These are phyloP conservation scores for Carettochelys insculpta DNA, from an alignment of 2,113 vertebrate species.

Conservation along the genomic window DNA sequence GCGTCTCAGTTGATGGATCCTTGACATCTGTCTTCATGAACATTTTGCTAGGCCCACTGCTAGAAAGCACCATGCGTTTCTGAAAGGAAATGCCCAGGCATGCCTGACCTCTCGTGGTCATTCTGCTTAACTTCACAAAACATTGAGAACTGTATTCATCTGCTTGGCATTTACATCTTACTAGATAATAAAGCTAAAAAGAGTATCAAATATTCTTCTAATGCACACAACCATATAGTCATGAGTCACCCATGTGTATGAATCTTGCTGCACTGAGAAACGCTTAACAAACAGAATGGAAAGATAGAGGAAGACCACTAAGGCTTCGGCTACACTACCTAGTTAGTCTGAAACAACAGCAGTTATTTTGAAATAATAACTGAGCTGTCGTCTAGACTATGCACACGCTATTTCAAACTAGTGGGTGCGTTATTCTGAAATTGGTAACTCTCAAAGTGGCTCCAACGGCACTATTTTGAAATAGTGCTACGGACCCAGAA, in stretches of 20 bases:
- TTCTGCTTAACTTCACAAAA: background rate
- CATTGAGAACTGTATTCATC: background rate
- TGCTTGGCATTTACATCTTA: background rate
- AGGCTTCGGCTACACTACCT: no score
- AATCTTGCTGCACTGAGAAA: background rate
- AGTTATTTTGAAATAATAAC: no score
- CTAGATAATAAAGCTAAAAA: background rate
- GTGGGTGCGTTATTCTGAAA: no score
- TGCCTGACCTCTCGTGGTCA: background rate
- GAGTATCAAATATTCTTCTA: background rate
- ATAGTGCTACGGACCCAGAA: no score
- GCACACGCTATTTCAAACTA: no score
- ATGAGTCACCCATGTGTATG: no score
- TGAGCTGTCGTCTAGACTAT: no score
- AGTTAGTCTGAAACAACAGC: no score
- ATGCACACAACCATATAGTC: rapidly evolving
- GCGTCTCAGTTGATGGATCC: background rate
- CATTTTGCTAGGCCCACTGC: background rate
- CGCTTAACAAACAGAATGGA: background rate
- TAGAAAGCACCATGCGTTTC: background rate
- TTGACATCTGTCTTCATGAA: background rate
- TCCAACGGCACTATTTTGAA: no score
- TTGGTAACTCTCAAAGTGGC: no score
- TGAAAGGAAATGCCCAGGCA: background rate
- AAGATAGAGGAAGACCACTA: background rate